Evolutionary conservation across 2,113 vertebrate genomes (phyloP).

Genomic region (Apteryx owenii): DNA sequence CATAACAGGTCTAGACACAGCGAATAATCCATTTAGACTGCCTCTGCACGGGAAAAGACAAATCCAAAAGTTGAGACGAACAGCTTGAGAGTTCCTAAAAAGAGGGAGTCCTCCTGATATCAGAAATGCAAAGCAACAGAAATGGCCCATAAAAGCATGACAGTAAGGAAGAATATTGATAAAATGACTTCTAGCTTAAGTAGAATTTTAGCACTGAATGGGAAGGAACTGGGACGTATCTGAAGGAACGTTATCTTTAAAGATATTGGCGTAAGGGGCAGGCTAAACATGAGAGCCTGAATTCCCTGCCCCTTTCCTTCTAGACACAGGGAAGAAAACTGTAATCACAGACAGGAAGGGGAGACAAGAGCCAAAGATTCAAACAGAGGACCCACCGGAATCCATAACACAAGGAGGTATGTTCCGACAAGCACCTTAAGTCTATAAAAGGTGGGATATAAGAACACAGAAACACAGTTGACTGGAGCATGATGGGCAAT

Average conservation of each 20-base stretch:
- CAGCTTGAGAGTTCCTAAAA: not conserved
- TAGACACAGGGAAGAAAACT: not conserved
- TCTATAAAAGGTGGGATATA: not conserved
- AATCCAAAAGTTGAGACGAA: not conserved
- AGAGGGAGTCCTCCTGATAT: not conserved
- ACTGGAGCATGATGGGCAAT: not conserved
- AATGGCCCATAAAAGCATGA: not conserved
- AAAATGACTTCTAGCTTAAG: not conserved
- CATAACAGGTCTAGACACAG: not conserved
- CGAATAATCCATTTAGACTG: not conserved
- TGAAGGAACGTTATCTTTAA: not conserved
- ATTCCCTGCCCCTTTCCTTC: not conserved
- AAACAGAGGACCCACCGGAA: not conserved
- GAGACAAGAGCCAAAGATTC: not conserved
- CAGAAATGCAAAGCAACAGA: not conserved
- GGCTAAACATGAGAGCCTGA: not conserved
- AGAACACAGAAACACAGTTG: not conserved
- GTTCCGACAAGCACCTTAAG: not conserved
- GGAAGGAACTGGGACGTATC: not conserved
- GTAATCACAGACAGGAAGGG: not conserved
- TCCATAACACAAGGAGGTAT: rapidly evolving
- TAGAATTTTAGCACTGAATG: not conserved
- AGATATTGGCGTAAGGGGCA: not conserved
- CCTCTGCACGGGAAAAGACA: not conserved
- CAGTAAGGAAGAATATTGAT: not conserved